Base-by-base conservation (phyloP, 2,888 invertebrate genomes). In the Plemyria rubiginata region DNA sequence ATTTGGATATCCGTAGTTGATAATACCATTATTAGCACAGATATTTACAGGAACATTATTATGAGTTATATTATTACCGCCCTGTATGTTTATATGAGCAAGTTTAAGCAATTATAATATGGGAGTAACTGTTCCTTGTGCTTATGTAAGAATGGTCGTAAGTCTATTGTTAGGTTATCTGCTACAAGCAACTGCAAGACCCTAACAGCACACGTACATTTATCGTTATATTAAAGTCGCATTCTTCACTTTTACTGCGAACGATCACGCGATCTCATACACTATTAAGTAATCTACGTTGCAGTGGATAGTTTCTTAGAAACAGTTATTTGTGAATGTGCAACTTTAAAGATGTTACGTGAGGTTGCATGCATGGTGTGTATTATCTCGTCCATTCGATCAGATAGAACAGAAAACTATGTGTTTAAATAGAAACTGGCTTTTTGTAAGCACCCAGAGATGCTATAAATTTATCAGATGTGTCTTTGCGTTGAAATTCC, bases 191-290 rank as follows among this genome's bases (percentile, higher is more conserved):
- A 60, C 48, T 53, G 66, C 70, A 68, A 65, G 69, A 71, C 68
- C 62, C 61, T 51, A 74, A 73, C 65, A 69, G 73, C n/a, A 32
- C 65, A 77, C 77, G 77, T 75, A 78, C 77, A 65, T 65, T 57
- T 58, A 73, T 70, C 73, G 60, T 55, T 61, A 57, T 46, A 74
- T 75, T 75, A 70, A 75, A 80, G 72, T 74, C 67, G 67, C 78
- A 82, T 77, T 78, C 78, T 83, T 82, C 82, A 85, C 80, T 82
- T 81, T 82, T 83, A 86, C 82, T 80, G 80, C 71, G 67, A 51
- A 62, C 62, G 70, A 77, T 78, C 87, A 87, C 86, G 86, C 86
- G 77, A 85, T 78, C 51, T 69, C 67, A 72, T 70, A 70, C 73
- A 67, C 72, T 71, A 70, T 71, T 69, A 65, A 58, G 62, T 65